These are phyloP conservation scores for Luehdorfia chinensis DNA, from an alignment of 1,140 invertebrate species.

Conservation along the genomic window DNA sequence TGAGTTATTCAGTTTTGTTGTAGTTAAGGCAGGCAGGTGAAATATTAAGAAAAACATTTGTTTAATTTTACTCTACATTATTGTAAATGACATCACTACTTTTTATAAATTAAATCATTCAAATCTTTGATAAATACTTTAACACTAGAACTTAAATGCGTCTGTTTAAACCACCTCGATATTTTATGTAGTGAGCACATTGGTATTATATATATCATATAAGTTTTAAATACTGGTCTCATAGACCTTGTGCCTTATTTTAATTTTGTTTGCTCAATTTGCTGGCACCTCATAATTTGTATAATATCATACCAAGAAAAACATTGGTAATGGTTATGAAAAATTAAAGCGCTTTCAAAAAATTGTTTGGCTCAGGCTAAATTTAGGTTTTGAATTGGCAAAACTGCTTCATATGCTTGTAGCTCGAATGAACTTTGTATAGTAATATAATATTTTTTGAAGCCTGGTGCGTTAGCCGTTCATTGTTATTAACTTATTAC, in stretches of 20 bases:
- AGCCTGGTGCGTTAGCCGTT: conserved; percentile 51
- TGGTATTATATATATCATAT: conserved; percentile 7
- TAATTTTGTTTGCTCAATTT: conserved; percentile 59
- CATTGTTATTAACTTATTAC: conserved; percentile 68
- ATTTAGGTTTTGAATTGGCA: conserved; percentile 20
- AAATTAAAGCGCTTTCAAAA: neutral
- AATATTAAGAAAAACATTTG: too few relatives aligned
- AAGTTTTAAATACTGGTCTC: conserved; percentile 37
- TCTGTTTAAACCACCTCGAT: conserved; percentile 29
- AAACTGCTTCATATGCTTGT: conserved; percentile 26
- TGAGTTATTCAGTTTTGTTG: conserved; percentile 44
- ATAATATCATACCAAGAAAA: conserved; percentile 9
- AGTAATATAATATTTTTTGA: conserved; percentile 26
- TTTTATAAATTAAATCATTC: too few relatives aligned
- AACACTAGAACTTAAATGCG: too few relatives aligned
- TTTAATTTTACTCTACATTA: too few relatives aligned
- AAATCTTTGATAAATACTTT: too few relatives aligned
- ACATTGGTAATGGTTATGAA: neutral
- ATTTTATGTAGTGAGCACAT: conserved; percentile 21
- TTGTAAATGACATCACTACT: too few relatives aligned
- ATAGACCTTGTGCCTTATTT: conserved; percentile 65
- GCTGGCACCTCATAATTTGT: conserved; percentile 55
- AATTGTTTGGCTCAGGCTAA: conserved; percentile 6
- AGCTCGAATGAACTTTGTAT: conserved; percentile 22
- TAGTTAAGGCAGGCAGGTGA: too few relatives aligned